phyloP scores from a whole-genome alignment of 1,140 invertebrate genomes.

The Bombus ignitus region DNA sequence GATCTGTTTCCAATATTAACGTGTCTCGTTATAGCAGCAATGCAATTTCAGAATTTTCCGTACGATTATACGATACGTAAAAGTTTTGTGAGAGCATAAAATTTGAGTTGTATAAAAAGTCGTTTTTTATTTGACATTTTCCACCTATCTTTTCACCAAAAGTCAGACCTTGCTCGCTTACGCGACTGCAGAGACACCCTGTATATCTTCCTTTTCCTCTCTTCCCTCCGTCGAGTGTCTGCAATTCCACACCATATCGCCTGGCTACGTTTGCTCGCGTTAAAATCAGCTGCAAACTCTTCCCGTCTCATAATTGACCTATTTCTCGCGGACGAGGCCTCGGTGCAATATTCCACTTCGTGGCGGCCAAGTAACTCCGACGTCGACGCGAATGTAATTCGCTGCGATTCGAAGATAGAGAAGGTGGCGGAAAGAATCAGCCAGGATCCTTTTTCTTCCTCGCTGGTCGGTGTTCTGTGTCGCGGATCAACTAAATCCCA shows the following conservation, averaged over 20 bases:
- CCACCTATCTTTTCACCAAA: not conserved
- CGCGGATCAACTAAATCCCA: not conserved
- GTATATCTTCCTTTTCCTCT: too few relatives aligned
- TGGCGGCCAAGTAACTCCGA: slow-evolving; percentile 8
- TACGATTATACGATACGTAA: too few relatives aligned
- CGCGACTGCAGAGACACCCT: not conserved
- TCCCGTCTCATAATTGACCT: slow-evolving; percentile 27
- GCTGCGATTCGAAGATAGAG: not conserved
- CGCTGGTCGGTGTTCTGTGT: not conserved
- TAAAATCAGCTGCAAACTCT: slow-evolving; percentile 29
- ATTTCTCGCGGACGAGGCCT: slow-evolving; percentile 19
- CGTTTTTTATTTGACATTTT: too few relatives aligned
- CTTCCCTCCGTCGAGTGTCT: not conserved
- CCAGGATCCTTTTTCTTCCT: not conserved
- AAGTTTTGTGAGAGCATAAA: too few relatives aligned
- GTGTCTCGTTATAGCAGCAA: too few relatives aligned
- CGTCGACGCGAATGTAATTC: slow-evolving; percentile 10
- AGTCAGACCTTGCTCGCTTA: not conserved
- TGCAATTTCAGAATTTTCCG: too few relatives aligned
- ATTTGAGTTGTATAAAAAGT: too few relatives aligned
- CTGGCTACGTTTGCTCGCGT: slow-evolving; percentile 1
- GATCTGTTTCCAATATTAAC: too few relatives aligned
- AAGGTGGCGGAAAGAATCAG: not conserved
- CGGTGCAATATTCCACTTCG: slow-evolving; percentile 13
- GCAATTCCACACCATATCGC: not conserved